Percentiles rank a stretch among this genome's conserved stretches.
Conservation (phyloP, 1,140 invertebrate genomes). For the roundworm (Caenorhabditis elegans) region DNA sequence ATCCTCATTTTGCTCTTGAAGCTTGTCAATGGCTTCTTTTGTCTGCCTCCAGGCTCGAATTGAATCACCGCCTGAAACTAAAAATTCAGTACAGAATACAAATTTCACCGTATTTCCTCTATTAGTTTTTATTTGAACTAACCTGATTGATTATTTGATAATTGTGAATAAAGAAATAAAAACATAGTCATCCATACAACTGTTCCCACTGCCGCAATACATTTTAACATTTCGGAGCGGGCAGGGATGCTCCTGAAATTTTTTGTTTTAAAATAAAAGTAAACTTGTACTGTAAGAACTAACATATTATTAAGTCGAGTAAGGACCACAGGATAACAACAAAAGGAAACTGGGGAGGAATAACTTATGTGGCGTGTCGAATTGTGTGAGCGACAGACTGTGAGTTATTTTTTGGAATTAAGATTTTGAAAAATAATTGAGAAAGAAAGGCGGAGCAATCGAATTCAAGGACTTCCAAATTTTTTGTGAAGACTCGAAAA, state of each 20-base stretch:
- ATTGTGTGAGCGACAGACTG: background rate
- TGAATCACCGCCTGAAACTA: background rate
- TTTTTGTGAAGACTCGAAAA: conserved; percentile 23
- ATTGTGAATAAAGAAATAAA: conserved; percentile 2
- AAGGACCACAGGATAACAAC: background rate
- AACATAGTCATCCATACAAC: conserved; percentile 19
- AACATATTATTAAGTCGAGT: background rate
- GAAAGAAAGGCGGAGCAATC: background rate
- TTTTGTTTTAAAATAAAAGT: no score
- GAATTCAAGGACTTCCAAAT: background rate
- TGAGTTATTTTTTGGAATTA: background rate
- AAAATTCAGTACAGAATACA: background rate
- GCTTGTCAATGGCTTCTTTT: conserved; percentile 9
- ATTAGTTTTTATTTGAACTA: no score
- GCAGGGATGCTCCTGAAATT: conserved; percentile 8
- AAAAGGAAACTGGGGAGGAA: background rate
- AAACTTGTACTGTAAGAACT: no score
- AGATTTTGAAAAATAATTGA: conserved; percentile 18
- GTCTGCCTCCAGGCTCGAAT: conserved; percentile 16
- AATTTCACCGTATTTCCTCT: no score
- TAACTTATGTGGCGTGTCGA: background rate
- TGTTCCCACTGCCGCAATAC: conserved; percentile 18
- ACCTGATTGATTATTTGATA: conserved; percentile 22
- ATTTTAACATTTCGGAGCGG: conserved; percentile 30
- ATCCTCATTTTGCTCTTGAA: background rate